phyloP scores from a whole-genome alignment of 2,888 invertebrate species.

The Calameuta idolon region DNA sequence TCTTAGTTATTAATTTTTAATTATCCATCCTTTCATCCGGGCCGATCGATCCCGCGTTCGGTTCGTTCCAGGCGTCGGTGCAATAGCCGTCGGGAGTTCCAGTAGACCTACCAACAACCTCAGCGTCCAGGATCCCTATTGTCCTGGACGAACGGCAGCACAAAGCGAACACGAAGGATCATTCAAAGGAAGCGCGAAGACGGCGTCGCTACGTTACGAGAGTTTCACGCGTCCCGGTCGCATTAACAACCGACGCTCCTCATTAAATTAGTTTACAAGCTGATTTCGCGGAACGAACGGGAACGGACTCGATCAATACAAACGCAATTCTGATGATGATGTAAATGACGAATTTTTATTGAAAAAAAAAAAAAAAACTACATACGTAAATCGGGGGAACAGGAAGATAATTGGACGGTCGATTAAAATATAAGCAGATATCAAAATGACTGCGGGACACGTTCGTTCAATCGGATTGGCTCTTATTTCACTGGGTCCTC shows the following conservation, averaged over 20 bases:
- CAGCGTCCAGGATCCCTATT: too few relatives aligned
- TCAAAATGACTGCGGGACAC: constrained; percentile 51
- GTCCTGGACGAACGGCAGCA: too few relatives aligned
- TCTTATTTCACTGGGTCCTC: constrained; percentile 55
- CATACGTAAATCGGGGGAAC: background rate
- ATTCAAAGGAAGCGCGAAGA: too few relatives aligned
- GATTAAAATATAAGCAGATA: constrained; percentile 49
- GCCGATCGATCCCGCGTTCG: background rate
- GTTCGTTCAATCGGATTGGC: constrained; percentile 58
- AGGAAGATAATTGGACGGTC: background rate
- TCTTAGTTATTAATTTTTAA: constrained; percentile 49
- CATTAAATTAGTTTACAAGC: too few relatives aligned
- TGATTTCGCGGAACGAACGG: too few relatives aligned
- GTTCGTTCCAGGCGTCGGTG: constrained; percentile 1
- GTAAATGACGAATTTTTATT: background rate
- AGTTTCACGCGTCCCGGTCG: too few relatives aligned
- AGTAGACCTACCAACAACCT: too few relatives aligned
- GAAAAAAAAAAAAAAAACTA: background rate
- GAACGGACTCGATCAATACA: too few relatives aligned
- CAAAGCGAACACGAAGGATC: too few relatives aligned
- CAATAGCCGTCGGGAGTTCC: background rate
- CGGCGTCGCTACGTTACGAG: too few relatives aligned
- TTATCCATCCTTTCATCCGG: constrained; percentile 29
- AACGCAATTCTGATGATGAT: too few relatives aligned
- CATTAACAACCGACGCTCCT: too few relatives aligned